phyloP scores from a whole-genome alignment of 1,140 invertebrate genomes.

The Ectropis grisescens region DNA sequence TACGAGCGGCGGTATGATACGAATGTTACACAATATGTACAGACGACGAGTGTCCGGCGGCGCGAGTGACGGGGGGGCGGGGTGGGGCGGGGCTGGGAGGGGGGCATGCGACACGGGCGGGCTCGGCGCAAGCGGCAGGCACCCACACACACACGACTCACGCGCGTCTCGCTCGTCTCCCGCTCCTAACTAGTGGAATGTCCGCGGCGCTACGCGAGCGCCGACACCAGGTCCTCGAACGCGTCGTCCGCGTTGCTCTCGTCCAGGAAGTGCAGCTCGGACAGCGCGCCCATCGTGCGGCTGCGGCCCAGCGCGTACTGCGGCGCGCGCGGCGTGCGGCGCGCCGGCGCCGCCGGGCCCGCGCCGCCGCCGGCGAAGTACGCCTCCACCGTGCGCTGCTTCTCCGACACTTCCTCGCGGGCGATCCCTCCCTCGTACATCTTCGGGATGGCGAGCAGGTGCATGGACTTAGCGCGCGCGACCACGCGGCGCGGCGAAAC shows the following conservation, averaged over 20 bases:
- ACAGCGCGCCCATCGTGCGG: conserved; percentile 79
- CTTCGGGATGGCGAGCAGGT: conserved; percentile 78
- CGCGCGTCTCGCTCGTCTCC: conserved; percentile 54
- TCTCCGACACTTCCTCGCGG: conserved; percentile 78
- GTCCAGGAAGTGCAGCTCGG: conserved; percentile 75
- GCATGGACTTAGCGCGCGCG: conserved; percentile 79
- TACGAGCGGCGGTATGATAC: conserved; percentile 30
- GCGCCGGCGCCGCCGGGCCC: conserved; percentile 31
- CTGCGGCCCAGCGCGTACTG: conserved; percentile 74
- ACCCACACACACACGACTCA: conserved; percentile 66
- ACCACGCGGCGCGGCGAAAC: conserved; percentile 60
- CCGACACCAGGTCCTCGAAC: conserved; percentile 81
- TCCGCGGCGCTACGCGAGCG: conserved; percentile 52
- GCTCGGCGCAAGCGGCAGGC: conserved; percentile 49
- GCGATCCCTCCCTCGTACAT: conserved; percentile 84
- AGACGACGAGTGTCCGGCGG: conserved; percentile 11
- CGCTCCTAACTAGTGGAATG: conserved; percentile 60
- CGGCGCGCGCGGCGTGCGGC: conserved; percentile 55
- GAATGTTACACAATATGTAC: conserved; percentile 29
- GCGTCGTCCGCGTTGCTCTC: conserved; percentile 81
- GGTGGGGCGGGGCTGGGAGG: conserved; percentile 5
- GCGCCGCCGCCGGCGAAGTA: conserved; percentile 72
- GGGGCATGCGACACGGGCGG: conserved; percentile 32
- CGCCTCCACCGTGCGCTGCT: conserved; percentile 84
- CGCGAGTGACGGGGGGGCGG: conserved; percentile 4